These are phyloP conservation scores for Tylochromis polylepis DNA, from an alignment of 2,113 vertebrate species.

Conservation along the genomic window DNA sequence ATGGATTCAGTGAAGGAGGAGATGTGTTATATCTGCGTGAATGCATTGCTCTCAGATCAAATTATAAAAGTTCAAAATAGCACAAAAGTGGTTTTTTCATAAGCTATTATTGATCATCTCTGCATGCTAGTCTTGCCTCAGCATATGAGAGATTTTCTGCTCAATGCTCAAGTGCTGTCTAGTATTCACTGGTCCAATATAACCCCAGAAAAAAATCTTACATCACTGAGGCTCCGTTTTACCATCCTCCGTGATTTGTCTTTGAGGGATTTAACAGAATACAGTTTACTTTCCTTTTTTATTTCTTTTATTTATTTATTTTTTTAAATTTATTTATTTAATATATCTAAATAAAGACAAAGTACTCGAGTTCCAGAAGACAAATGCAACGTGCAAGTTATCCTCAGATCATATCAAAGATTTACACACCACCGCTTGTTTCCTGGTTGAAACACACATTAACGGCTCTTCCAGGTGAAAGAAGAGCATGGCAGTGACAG, in stretches of 20 bases:
- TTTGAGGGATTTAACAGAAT: background rate
- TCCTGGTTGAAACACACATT: background rate
- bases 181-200: background rate
- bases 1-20: background rate
- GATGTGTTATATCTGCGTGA: background rate
- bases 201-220: background rate
- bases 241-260: background rate
- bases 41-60: background rate
- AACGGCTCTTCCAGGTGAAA: background rate
- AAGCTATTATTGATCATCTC: background rate
- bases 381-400: background rate
- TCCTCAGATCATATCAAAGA: background rate
- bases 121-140: background rate
- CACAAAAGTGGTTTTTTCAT: background rate
- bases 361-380: background rate
- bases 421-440: background rate
- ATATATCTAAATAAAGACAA: background rate
- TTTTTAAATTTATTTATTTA: background rate
- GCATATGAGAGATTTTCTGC: background rate
- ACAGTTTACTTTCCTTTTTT: background rate
- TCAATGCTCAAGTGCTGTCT: background rate
- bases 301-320: too few relatives aligned
- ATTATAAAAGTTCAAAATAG: background rate
- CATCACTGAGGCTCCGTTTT: accelerated
- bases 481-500: background rate